Evolutionary conservation across 35 echinoderm and acorn worm species (phyloP), one percentile per base, ranked within the genome.

Genomic region (Acanthaster planci): DNA sequence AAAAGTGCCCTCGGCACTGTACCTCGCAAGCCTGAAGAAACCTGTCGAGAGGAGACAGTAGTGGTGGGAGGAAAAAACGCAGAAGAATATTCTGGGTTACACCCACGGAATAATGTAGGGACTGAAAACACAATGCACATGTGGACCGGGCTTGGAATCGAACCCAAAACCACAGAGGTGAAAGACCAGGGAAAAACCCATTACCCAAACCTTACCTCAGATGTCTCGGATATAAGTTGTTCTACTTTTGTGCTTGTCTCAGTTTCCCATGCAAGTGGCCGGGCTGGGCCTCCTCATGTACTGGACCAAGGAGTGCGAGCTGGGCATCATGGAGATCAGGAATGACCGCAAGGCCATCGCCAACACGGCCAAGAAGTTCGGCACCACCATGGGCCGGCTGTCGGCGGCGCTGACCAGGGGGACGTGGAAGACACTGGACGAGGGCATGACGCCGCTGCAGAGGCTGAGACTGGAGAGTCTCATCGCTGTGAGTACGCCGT

Each of bases 251-350:
- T 37, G 8, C 37, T 37, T 35, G 7, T 57, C 35, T 22, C 72
- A 97, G 95, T 97, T 90, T 76, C 95, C 95, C 35, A 93, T 82
- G 53, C 95, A 97, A 88, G 95, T 97, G 26, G 91, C 87, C 17
- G 38, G 85, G 0, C 80, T 97, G 21, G 95, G 95, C 60, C 84
- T 97, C 10, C 58, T 90, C 27, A 87, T 93, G 80, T 90, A 93
- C 81, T 97, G 95, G 95, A 97, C 95, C 59, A 97, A 90, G 54
- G 95, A 97, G 64, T 97, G 95, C 44, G 95, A 97, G 52, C 80
- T 97, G 9, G 95, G 95, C n/a, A 97, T 97, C 76, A 59, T 79
- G 38, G 95, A 97, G 80, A 89, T 97, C 8, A 84, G 91, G 16
- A 93, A 91, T 54, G 95, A 97, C 21, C 80, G 95, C 2, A 90